phyloP scores from a whole-genome alignment of 2,113 vertebrate species.

The Gambusia affinis region DNA sequence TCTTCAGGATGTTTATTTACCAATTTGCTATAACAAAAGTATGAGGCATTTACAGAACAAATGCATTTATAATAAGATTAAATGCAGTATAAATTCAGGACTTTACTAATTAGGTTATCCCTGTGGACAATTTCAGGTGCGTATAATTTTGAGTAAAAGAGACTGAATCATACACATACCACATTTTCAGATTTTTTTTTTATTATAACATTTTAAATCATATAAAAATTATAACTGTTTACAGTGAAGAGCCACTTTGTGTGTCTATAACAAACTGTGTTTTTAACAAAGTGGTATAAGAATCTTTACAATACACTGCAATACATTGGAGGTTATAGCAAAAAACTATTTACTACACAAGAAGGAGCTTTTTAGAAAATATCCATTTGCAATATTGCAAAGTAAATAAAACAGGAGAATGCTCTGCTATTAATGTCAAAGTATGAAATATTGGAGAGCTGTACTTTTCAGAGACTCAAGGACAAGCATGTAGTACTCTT shows the following conservation, averaged over 20 bases:
- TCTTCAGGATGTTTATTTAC: background rate
- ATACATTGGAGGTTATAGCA: no score
- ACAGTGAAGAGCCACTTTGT: background rate
- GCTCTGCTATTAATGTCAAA: background rate
- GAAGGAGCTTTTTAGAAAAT: background rate
- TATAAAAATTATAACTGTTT: no score
- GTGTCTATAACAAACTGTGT: background rate
- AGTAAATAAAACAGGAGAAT: background rate
- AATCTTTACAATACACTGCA: no score
- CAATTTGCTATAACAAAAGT: background rate
- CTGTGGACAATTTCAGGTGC: no score
- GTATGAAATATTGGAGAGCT: background rate
- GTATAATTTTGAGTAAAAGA: no score
- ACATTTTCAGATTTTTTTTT: no score
- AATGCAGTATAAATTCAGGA: no score
- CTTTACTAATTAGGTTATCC: no score
- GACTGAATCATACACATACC: no score
- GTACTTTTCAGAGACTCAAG: slow-evolving; percentile 2
- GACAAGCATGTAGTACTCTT: background rate
- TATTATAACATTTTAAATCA: no score
- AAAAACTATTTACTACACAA: background rate
- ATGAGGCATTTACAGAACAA: background rate
- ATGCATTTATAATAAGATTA: no score
- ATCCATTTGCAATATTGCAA: background rate
- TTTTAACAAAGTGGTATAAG: no score